phyloP scores from a whole-genome alignment of 2,888 invertebrate species.

The Habrosyne pyritoides region DNA sequence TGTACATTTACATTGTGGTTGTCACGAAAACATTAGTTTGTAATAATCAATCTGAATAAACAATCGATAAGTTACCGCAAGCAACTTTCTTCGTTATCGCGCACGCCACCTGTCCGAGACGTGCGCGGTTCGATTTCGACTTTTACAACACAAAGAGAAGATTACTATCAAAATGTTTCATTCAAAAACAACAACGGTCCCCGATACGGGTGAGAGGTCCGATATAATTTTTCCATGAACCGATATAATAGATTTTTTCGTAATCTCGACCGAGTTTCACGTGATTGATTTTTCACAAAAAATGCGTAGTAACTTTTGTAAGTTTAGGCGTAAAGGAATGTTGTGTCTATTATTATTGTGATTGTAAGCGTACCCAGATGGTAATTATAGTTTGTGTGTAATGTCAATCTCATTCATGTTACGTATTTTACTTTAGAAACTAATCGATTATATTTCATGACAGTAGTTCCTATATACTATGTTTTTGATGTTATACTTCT shows the following conservation, averaged over 20 bases:
- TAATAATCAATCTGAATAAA: slow-evolving; percentile 47
- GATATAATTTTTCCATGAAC: slow-evolving; percentile 26
- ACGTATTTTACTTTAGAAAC: not conserved
- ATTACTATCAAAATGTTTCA: slow-evolving; percentile 34
- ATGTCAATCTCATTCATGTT: not conserved
- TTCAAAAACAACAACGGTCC: slow-evolving; percentile 23
- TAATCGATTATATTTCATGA: not conserved
- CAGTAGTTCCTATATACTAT: too few relatives aligned
- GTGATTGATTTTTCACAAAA: slow-evolving; percentile 11
- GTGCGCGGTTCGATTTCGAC: slow-evolving; percentile 32
- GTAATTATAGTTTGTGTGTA: not conserved
- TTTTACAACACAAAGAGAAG: slow-evolving; percentile 29
- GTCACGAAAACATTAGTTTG: slow-evolving; percentile 26
- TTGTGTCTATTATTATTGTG: not conserved
- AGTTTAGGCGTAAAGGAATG: slow-evolving; percentile 5
- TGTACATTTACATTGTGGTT: slow-evolving; percentile 9
- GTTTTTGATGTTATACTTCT: too few relatives aligned
- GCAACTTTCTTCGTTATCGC: slow-evolving; percentile 47
- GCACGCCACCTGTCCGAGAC: slow-evolving; percentile 44
- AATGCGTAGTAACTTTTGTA: slow-evolving; percentile 3
- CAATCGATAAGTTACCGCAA: slow-evolving; percentile 45
- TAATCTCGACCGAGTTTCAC: slow-evolving; percentile 16
- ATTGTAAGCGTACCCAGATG: not conserved
- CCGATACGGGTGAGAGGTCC: slow-evolving; percentile 28
- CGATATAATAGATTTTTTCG: slow-evolving; percentile 37